Base-by-base conservation (phyloP, 2,797 vertebrate genomes). In the Hypotaenidia okinawae region DNA sequence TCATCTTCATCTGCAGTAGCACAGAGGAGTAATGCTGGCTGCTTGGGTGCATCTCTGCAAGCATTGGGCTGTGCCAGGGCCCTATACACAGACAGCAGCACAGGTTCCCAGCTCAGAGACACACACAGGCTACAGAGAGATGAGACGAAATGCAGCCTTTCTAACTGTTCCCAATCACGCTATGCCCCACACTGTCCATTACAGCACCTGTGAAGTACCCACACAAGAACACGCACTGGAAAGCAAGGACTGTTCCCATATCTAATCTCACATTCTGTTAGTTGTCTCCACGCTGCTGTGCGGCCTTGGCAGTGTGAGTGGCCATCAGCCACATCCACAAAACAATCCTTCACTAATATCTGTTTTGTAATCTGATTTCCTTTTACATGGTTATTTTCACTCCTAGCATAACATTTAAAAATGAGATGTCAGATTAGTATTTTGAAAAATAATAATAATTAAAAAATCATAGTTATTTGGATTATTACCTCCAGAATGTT, bases 351-450 rank as follows among this genome's bases (percentile, higher is more conserved):
- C 52, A 37, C 93, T 87, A 89, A 58, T 91, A 89, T 67, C 61
- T 45, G 18, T 43, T 92, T 72, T 41, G 67, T 94, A 95, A 96
- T 96, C 96, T 77, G 77, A 91, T 96, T 95, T 84, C 57, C 92
- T 76, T 85, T 80, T 41, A 81, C 57, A 69, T 5, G 77, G 32
- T 93, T 93, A 75, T 93, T 96, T 97, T 91, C 43, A 72, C 59
- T 93, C 87, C 49, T 32, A 79, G 55, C 3, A 19, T 72, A 90
- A 78, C 68, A 32, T 52, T 96, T 89, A 82, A 90, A 96, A 96
- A 96, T 87, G 51, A 94, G 55, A 80, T 66, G 88, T n/a, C 88
- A 70, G 72, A 80, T 92, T 66, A 90, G 39, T 64, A 80, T 87
- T 84, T 94, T 87, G 69, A 84, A 95, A 96, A 96, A 87, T 43